These are phyloP conservation scores for Tokudaia muenninki DNA, from an alignment of 2,797 vertebrate genomes.

Conservation along the genomic window DNA sequence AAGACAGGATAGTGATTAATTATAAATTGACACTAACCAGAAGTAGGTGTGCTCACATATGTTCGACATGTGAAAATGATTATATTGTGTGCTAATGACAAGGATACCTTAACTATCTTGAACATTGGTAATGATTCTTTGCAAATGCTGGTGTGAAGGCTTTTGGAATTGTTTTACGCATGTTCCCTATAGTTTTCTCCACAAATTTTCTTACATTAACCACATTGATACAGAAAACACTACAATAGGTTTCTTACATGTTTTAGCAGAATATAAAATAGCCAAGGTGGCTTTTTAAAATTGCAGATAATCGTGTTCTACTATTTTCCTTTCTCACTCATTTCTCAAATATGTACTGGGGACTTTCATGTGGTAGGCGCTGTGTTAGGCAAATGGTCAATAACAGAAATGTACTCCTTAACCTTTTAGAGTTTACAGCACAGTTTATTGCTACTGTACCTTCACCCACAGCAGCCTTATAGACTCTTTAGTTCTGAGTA, in stretches of 20 bases:
- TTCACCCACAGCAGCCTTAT: not conserved
- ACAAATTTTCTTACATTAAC: not conserved
- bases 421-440: not conserved
- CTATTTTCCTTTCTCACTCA: slow-evolving; percentile 32
- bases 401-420: not conserved
- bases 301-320: not conserved
- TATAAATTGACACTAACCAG: not conserved
- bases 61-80: not conserved
- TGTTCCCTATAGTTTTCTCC: slow-evolving; percentile 1
- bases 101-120: not conserved
- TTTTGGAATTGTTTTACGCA: not conserved
- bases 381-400: not conserved
- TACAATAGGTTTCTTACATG: not conserved
- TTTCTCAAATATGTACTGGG: not conserved
- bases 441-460: not conserved
- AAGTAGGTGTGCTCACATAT: not conserved
- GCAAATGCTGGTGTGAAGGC: not conserved
- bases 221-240: slow-evolving; percentile 27
- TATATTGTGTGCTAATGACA: not conserved
- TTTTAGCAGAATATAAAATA: slow-evolving; percentile 33
- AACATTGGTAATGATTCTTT: slow-evolving; percentile 38
- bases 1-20: not conserved
- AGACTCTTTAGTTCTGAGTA: slow-evolving; percentile 2
- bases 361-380: not conserved
- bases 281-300: not conserved